phyloP scores from a whole-genome alignment of 2,888 invertebrate genomes.

The Serrognathus titanus region DNA sequence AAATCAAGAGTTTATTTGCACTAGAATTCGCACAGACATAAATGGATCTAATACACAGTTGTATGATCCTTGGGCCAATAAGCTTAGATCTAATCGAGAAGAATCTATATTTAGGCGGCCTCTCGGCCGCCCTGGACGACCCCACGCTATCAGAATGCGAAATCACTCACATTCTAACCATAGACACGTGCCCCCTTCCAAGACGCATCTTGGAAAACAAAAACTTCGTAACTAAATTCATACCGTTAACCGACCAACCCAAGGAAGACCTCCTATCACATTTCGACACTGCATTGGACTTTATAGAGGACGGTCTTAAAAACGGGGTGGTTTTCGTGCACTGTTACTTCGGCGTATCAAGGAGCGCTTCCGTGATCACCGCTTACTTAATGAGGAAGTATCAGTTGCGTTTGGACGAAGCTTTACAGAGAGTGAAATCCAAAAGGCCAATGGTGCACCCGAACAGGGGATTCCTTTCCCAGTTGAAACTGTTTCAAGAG shows the following conservation, averaged over 20 bases:
- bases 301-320: constrained; percentile 66
- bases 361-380: constrained; percentile 83
- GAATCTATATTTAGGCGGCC: constrained; percentile 65
- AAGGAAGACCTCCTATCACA: constrained; percentile 80
- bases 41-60: constrained; percentile 41
- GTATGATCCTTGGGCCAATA: constrained; percentile 57
- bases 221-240: constrained; percentile 67
- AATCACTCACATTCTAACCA: constrained; percentile 75
- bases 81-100: constrained; percentile 56
- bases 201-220: constrained; percentile 65
- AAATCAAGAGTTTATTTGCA: no score
- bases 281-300: constrained; percentile 72
- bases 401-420: constrained; percentile 67
- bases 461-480: constrained; percentile 76
- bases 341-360: constrained; percentile 88
- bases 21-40: neutral
- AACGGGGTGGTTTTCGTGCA: constrained; percentile 78
- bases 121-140: constrained; percentile 74
- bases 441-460: constrained; percentile 72
- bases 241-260: constrained; percentile 80
- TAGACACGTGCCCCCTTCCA: constrained; percentile 82
- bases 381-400: constrained; percentile 87
- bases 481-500: constrained; percentile 72
- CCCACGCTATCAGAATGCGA: constrained; percentile 62
- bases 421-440: constrained; percentile 65